A percentile compares a stretch with the other conserved stretches of the same genome.
Evolutionary conservation across 2,888 invertebrate species (phyloP).

Genomic region (Empis stercorea): DNA sequence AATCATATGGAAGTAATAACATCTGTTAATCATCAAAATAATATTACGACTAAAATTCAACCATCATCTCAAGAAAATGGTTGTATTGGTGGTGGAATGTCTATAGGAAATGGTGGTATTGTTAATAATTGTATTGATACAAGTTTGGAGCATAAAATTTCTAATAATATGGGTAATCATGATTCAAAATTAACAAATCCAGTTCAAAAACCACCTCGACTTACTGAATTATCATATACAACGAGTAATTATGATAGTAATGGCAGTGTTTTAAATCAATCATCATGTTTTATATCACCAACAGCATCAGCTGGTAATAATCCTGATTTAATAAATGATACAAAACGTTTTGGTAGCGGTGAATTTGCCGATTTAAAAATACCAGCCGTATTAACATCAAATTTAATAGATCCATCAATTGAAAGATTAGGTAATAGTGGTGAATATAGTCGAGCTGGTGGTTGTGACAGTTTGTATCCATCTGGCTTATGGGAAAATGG

Average conservation of each 20-base stretch:
- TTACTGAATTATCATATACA: slow-evolving; percentile 54
- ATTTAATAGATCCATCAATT: slow-evolving; percentile 34
- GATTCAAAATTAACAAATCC: slow-evolving; percentile 45
- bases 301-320: slow-evolving; percentile 64
- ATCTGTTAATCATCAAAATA: slow-evolving; percentile 43
- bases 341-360: slow-evolving; percentile 49
- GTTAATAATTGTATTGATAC: slow-evolving; percentile 28
- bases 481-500: slow-evolving; percentile 64
- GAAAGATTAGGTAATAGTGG: slow-evolving; percentile 54
- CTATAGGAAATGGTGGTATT: slow-evolving; percentile 44
- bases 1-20: slow-evolving; percentile 61
- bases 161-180: slow-evolving; percentile 14
- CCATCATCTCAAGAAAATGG: slow-evolving; percentile 32
- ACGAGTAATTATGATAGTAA: slow-evolving; percentile 56
- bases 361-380: slow-evolving; percentile 35
- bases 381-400: slow-evolving; percentile 34
- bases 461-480: slow-evolving; percentile 62
- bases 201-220: slow-evolving; percentile 56
- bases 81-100: slow-evolving; percentile 40
- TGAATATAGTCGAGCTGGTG: slow-evolving; percentile 63
- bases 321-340: slow-evolving; percentile 76
- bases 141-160: slow-evolving; percentile 29
- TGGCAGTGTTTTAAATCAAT: slow-evolving; percentile 49
- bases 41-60: slow-evolving; percentile 38
- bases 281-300: slow-evolving; percentile 59